Evolutionary conservation across 2,113 vertebrate genomes (phyloP), one percentile per base, ranked within the genome.

Genomic region (Heterochromis multidens): DNA sequence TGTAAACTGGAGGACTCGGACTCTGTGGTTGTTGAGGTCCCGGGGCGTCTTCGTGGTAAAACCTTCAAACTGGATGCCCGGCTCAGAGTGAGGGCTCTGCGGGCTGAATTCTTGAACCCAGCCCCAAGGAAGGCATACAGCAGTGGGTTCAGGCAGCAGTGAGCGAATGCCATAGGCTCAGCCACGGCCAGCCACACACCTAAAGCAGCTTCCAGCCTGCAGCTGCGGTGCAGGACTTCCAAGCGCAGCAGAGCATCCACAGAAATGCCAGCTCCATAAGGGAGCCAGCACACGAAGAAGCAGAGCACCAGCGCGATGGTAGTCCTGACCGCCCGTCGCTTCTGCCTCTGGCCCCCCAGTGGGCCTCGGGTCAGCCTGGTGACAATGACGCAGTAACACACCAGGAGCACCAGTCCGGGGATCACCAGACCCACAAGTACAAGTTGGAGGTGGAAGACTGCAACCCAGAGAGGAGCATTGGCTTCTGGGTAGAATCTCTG

Each of bases 1-100:
- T 99, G 99, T 93, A 99, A 97, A 96, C 98, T 99, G 1, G 98
- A 99, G 43, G 98, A 99, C 72, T 99, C 99, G 0, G 99, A 99
- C 88, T 99, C 99, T 11, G 98, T 99, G 14, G 99, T 99, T 40
- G 98, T 97, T 21, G 99, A 99, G 80, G 98, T 97, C 81, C 97
- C 97, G 0, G 95, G 94, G 25, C 97, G 97, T 93, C 97, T 97
- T 89, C 98, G 97, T 49, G 97, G 97, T 70, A 99, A 96, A 23
- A 98, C 97, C 95, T 99, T 99, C 79, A 99, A 94, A 90, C 98
- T 98, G 43, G 99, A 99, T 7, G 97, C 97, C 82, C 98, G 96
- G 92, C 97, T 99, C 95, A 97, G 65, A 3, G 96, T 97, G 52
- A 99, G 95, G 37, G 98, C 97, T 25, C 97, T 97, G 86, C 98